Evolutionary conservation across 2,113 vertebrate species (phyloP).

Genomic region (Cavia porcellus): DNA sequence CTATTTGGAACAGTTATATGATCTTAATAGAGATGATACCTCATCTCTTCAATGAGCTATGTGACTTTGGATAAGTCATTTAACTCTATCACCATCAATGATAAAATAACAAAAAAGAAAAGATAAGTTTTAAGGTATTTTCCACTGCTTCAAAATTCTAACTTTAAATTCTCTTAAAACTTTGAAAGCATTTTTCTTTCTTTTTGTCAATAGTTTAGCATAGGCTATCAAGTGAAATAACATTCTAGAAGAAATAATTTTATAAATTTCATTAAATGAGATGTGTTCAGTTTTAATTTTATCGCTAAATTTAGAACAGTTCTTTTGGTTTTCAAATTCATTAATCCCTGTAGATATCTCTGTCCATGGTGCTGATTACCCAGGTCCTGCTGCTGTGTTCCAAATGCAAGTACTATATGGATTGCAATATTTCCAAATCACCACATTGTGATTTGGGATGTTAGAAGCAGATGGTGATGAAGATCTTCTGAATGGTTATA

Average conservation of each 20-base stretch:
- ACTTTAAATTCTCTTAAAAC: slow-evolving; percentile 32
- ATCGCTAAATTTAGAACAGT: slow-evolving; percentile 65
- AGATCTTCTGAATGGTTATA: background rate
- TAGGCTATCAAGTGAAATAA: slow-evolving; percentile 38
- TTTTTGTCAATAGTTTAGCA: slow-evolving; percentile 48
- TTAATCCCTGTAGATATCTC: background rate
- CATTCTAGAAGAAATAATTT: background rate
- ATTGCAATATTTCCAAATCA: background rate
- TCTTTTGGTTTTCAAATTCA: background rate
- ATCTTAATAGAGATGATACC: background rate
- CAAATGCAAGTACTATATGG: background rate
- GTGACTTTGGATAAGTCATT: background rate
- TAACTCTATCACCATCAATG: background rate
- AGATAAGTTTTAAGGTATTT: background rate
- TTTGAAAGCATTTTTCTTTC: slow-evolving; percentile 22
- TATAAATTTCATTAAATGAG: slow-evolving; percentile 39
- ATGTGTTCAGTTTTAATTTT: slow-evolving; percentile 68
- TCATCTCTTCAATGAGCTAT: background rate
- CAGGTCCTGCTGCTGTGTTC: accelerated
- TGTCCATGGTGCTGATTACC: slow-evolving; percentile 89
- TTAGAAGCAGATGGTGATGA: background rate
- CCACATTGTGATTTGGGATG: background rate
- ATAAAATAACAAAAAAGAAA: background rate
- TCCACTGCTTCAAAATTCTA: slow-evolving; percentile 47
- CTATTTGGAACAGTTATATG: background rate